Evolutionary conservation across 2,888 invertebrate genomes (phyloP).

Genomic region (Anticlea derivata): DNA sequence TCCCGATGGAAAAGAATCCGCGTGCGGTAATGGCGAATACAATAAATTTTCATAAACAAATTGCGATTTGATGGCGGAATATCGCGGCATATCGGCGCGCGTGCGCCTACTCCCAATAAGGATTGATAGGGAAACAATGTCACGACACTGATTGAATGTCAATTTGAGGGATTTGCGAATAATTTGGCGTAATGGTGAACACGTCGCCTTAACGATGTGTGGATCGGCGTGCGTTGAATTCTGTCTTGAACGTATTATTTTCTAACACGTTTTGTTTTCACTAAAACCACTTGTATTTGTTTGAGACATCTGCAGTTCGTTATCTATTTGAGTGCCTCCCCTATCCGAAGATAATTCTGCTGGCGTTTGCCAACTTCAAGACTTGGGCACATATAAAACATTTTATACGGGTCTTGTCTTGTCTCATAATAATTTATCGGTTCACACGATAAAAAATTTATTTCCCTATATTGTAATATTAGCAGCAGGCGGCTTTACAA

Average conservation of each 20-base stretch:
- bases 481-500: too few species aligned
- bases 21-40: slow-evolving; percentile 80
- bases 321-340: slow-evolving; percentile 18
- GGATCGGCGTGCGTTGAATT: slow-evolving; percentile 45
- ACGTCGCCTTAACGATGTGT: slow-evolving; percentile 74
- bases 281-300: slow-evolving; percentile 20
- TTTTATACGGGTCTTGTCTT: slow-evolving; percentile 18
- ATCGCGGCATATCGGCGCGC: slow-evolving; percentile 73
- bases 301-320: slow-evolving; percentile 23
- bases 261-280: slow-evolving; percentile 19
- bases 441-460: not conserved
- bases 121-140: slow-evolving; percentile 83
- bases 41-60: slow-evolving; percentile 85
- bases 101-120: slow-evolving; percentile 78
- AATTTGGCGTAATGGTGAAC: slow-evolving; percentile 69
- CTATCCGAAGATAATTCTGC: slow-evolving; percentile 11
- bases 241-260: slow-evolving; percentile 17
- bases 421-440: slow-evolving; percentile 11
- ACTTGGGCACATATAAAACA: slow-evolving; percentile 7
- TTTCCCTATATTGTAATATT: too few species aligned
- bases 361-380: slow-evolving; percentile 17
- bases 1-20: slow-evolving; percentile 80
- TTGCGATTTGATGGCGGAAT: slow-evolving; percentile 81
- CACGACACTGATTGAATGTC: slow-evolving; percentile 81
- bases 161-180: slow-evolving; percentile 70